These are phyloP conservation scores for Ambastaia sidthimunki DNA, from an alignment of 2,797 vertebrate species.

Conservation along the genomic window DNA sequence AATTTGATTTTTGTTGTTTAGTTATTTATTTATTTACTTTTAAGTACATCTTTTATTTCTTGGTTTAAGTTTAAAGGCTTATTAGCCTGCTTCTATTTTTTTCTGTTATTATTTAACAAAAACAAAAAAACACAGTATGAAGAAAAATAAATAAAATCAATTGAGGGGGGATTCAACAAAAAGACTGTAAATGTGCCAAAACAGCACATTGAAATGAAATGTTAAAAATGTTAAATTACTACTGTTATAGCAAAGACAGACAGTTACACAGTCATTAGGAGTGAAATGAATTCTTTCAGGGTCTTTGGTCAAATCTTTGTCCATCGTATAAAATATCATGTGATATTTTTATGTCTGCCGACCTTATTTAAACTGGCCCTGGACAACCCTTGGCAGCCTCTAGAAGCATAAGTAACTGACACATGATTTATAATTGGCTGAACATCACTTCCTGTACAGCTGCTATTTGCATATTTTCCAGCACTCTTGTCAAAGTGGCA, in stretches of 20 bases:
- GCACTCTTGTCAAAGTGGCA: conserved; percentile 56
- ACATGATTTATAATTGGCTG: conserved; percentile 58
- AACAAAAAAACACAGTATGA: background rate
- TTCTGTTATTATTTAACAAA: background rate
- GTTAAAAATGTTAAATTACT: conserved; percentile 15
- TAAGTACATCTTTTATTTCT: background rate
- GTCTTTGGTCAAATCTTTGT: conserved; percentile 25
- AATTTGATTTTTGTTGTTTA: background rate
- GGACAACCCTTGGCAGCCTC: conserved; percentile 41
- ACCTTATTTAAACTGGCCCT: conserved; percentile 33
- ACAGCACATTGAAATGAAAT: conserved; percentile 3
- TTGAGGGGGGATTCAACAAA: background rate
- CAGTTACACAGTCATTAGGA: conserved; percentile 25
- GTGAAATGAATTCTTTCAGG: conserved; percentile 11
- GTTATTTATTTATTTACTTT: background rate
- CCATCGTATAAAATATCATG: background rate
- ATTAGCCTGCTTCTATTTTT: background rate
- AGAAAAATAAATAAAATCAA: background rate
- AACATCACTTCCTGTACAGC: conserved; percentile 48
- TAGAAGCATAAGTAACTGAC: conserved; percentile 48
- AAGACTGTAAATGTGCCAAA: background rate
- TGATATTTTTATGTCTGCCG: conserved; percentile 3
- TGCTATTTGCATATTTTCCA: conserved; percentile 56
- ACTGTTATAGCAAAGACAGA: background rate
- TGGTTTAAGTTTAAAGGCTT: background rate